Conservation (phyloP, 2,113 vertebrate species). For the Mirza zaza region DNA sequence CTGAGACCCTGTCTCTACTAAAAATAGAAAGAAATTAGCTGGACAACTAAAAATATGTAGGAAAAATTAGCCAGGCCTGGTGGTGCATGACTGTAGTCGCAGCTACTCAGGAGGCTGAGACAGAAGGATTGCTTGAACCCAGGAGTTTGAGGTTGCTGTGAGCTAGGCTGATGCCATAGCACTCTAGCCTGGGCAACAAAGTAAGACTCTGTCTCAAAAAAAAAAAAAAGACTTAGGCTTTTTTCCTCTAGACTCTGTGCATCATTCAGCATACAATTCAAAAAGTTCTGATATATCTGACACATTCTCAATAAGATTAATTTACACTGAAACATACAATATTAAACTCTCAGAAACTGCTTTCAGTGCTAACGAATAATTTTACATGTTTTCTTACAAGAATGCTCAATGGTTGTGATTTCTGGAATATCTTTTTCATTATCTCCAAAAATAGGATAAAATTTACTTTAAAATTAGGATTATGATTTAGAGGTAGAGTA, state of each 20-base stretch:
- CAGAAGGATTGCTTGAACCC: too few species aligned
- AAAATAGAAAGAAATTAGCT: too few species aligned
- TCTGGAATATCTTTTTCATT: slow-evolving; percentile 12
- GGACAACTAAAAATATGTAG: too few species aligned
- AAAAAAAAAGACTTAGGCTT: neutral
- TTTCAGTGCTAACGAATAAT: neutral
- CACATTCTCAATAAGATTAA: neutral
- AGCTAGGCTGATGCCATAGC: too few species aligned
- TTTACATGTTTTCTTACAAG: neutral
- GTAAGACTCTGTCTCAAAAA: too few species aligned
- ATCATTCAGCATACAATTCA: slow-evolving; percentile 1
- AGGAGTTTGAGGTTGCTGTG: too few species aligned
- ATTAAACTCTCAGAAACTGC: neutral
- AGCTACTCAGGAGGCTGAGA: too few species aligned
- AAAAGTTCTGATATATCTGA: neutral
- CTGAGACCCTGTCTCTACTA: too few species aligned
- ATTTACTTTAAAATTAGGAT: slow-evolving; percentile 55
- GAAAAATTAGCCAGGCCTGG: too few species aligned
- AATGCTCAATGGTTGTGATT: neutral
- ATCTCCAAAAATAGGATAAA: slow-evolving; percentile 34
- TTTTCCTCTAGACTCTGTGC: neutral
- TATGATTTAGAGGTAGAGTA: slow-evolving; percentile 47
- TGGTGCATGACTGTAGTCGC: too few species aligned
- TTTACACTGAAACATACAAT: neutral
- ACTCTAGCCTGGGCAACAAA: too few species aligned